Base-by-base conservation (phyloP, 2,888 invertebrate species). In the Ectemnius lituratus region DNA sequence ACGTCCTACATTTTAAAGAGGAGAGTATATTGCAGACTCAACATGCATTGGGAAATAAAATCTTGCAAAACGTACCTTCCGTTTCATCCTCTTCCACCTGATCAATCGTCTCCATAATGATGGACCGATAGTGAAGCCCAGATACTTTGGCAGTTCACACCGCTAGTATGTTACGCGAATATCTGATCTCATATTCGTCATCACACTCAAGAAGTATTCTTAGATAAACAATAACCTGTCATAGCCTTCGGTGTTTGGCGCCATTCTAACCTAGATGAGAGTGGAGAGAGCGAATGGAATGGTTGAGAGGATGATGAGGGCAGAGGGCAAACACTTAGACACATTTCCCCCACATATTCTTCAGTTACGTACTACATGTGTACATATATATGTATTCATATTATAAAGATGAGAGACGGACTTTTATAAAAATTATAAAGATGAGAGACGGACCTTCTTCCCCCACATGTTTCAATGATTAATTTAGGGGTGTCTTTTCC, bases 61-160 rank as follows among this genome's bases (percentile, higher is more conserved):
- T 37, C 37, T 4, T 37, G 8, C 8, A 37, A 37, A 37, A 11
- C 5, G 37, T 14, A 75, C 75, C 75, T 20, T 70, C 67, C 49
- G 61, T 64, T 16, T 72, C 69, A 47, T 72, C 72, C 49, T 67
- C 57, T 23, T 62, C 57, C 5, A 23, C 8, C 47, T 59, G 64
- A 11, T 2, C 47, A 27, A 62, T 76, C 27, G 4, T 28, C 49
- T 78, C 77, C 75, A 78, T 78, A 49, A 64, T 27, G 64, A 23
- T 67, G 67, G 56, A 16, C 46, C 8, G 37, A 70, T 58, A 0
- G 0, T n/a, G 23, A 8, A 52, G 60, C 45, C n/a, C 47, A 27
- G 20, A 23, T 46, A 8, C 13, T 62, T 60, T n/a, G n/a, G 16
- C 52, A 5, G 52, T 52, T 52, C 16, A 11, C 5, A 52, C 52